Base-by-base conservation (phyloP, 2,113 vertebrate genomes). In the Zapornia atra region DNA sequence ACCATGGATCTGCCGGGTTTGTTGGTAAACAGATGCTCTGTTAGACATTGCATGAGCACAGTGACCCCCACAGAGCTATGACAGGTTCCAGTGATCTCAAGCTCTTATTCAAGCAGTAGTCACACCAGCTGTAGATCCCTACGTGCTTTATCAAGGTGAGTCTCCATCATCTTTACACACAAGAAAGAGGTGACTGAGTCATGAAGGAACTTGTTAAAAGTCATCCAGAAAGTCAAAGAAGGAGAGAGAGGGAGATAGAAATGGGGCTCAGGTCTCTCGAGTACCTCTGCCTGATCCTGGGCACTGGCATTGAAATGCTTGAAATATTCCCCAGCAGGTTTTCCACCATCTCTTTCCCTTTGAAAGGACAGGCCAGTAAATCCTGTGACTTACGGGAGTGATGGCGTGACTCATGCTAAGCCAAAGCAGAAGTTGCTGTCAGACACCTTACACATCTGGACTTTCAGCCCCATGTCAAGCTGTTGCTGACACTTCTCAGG, bases 91-190 rank as follows among this genome's bases (percentile, higher is more conserved):
- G 63, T 93, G 94, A 96, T 68, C 65, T 93, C 90, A 88, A 82
- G 76, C 50, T 90, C 82, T 96, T 96, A 90, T 93, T 96, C 95
- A 95, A 60, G 4, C 56, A 4, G 16, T 48, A 86, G 57, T 93
- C 94, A 92, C 72, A 18, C 68, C 80, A 78, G 25, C 38, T 86
- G 48, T 86, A 77, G 42, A 85, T 76, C 73, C 84, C 82, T 87
- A 82, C 2, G 21, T 68, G 82, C 82, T 72, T 89, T 94, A 90
- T 93, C 95, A 42, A 72, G 56, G 80, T 65, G 86, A 83, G 90
- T 26, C 86, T 86, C 72, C 44, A 77, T 51, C 68, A 38, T 70
- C 85, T 83, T 94, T 53, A 6, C 48, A 77, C 76, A 86, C 85
- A 88, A 66, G 68, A 19, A 82, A 68, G 82, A 68, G 65, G 18